Evolutionary conservation across 2,888 invertebrate genomes (phyloP).

Genomic region (Hydrotaea cyrtoneurina): DNA sequence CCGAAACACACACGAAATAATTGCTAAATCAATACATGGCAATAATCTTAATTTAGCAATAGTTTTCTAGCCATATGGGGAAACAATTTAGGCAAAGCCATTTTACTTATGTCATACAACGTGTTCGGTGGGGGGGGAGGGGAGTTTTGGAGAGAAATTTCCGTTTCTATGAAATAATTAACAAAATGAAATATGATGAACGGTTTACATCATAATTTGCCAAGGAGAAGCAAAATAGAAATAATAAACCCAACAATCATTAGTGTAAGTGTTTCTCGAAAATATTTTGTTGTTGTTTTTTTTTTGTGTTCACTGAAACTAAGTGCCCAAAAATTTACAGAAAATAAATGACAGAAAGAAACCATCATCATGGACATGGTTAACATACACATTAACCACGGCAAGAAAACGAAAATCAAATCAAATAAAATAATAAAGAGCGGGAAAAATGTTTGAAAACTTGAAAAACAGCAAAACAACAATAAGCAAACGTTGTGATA

Average conservation of each 20-base stretch:
- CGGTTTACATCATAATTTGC: constrained; percentile 44
- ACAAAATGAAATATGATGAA: constrained; percentile 26
- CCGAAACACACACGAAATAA: not conserved
- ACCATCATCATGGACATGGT: constrained; percentile 42
- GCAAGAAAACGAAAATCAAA: not conserved
- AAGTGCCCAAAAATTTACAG: not conserved
- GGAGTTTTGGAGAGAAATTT: not conserved
- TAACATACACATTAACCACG: constrained; percentile 55
- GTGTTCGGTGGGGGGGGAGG: too few relatives aligned
- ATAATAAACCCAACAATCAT: not conserved
- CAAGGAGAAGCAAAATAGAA: not conserved
- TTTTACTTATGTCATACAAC: constrained; percentile 20
- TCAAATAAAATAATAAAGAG: not conserved
- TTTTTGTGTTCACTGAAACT: too few relatives aligned
- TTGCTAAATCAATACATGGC: not conserved
- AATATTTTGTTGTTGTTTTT: too few relatives aligned
- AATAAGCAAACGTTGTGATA: constrained; percentile 39
- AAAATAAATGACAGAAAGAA: not conserved
- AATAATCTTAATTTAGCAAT: not conserved
- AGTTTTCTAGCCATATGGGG: not conserved
- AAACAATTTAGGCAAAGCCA: not conserved
- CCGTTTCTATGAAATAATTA: not conserved
- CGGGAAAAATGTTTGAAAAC: not conserved
- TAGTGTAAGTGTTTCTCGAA: not conserved
- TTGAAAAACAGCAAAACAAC: not conserved